Base-by-base conservation (phyloP, 1,140 invertebrate genomes). In the Drosophila miranda region DNA sequence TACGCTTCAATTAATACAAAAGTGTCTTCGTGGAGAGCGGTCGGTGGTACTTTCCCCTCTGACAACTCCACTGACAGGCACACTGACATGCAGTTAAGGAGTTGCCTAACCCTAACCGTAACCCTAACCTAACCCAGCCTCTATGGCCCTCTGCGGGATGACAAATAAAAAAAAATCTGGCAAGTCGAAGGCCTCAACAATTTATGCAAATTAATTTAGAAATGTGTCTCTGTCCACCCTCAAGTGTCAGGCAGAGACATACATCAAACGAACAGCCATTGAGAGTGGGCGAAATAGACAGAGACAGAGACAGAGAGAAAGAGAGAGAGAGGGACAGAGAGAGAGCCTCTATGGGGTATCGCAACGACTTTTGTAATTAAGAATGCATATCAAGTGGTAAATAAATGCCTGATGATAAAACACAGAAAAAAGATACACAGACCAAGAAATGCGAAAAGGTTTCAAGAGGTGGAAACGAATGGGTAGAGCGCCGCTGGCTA, bases 1-100 rank as follows among this genome's bases (percentile, higher is more conserved):
- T 82, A 88, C 83, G 82, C 82, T 87, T 87, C 78, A 87, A 87
- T 87, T 87, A 87, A 87, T 87, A 87, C 75, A 75, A 87, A 86
- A 82, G 78, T 87, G 82, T 86, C 84, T 86, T 75, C n/a, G 21
- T 3, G 58, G 14, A 43, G 52, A 26, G 34, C 38, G 28, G n/a
- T 51, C 34, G 68, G 46, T 45, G 44, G 54, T 45, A 57, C 42
- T 43, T n/a, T 42, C 14, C 8, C 4, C 28, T 45, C 54, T 53
- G 57, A 84, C 63, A 67, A 73, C 67, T 42, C 75, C 75, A 62
- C 66, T 62, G 75, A 64, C 73, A 62, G 70, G 58, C 73, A 78
- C 72, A 78, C 59, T 86, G 73, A 77, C 63, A 67, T 44, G 71
- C 43, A 79, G 66, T 60, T 55, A 57, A 76, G 70, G 38, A 60